These are phyloP conservation scores for Brachypterus glaber DNA, from an alignment of 2,888 invertebrate species.

Conservation along the genomic window DNA sequence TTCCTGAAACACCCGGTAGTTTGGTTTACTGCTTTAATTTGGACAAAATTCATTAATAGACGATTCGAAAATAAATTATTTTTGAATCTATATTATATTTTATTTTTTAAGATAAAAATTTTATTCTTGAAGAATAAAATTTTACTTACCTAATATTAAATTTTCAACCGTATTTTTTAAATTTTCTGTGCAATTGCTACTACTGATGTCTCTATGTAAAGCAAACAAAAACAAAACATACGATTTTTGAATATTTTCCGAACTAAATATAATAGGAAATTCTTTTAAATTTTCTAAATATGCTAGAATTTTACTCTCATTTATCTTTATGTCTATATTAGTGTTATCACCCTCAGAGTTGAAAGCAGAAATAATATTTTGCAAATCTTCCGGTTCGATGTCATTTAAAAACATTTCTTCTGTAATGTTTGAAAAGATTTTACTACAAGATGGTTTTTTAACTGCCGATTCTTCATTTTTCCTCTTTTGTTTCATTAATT, in stretches of 20 bases:
- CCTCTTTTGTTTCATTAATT: slow-evolving; percentile 28
- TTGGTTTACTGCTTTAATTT: no score
- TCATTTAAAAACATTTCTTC: slow-evolving; percentile 21
- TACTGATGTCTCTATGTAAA: slow-evolving; percentile 28
- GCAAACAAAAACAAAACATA: slow-evolving; percentile 29
- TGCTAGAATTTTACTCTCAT: neutral
- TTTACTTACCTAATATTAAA: slow-evolving; percentile 27
- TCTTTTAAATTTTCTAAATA: slow-evolving; percentile 27
- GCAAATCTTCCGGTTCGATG: no score
- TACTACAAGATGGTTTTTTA: slow-evolving; percentile 21
- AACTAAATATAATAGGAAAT: slow-evolving; percentile 29
- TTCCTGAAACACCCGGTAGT: no score
- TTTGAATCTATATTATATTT: no score
- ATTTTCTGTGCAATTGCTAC: slow-evolving; percentile 10
- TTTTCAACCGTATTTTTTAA: slow-evolving; percentile 18
- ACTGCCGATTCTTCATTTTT: slow-evolving; percentile 22
- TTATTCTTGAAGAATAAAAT: no score
- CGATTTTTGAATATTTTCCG: slow-evolving; percentile 24
- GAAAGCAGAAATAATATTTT: no score
- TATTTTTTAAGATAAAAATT: neutral
- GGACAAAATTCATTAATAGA: no score
- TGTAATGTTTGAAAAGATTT: slow-evolving; percentile 22
- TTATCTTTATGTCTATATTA: no score
- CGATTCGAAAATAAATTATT: no score
- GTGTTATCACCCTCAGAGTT: no score